Conservation (phyloP, 2,113 vertebrate species). For the Ursus arctos region DNA sequence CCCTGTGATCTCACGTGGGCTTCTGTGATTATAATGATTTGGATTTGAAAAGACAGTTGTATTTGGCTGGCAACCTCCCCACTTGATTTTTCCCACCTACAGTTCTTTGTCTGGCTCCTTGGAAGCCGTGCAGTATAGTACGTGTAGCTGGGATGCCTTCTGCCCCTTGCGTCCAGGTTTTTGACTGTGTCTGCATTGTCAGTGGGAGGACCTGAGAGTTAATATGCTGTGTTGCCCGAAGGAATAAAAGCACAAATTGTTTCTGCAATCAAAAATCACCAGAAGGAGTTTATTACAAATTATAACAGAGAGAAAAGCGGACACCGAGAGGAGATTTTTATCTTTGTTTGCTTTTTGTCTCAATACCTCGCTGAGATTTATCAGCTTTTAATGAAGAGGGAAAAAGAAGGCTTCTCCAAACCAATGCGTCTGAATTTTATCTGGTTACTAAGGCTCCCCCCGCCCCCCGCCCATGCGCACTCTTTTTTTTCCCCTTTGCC, state of each 20-base stretch:
- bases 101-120: conserved; percentile 39
- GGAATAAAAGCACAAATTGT: conserved; percentile 38
- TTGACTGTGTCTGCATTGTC: neutral
- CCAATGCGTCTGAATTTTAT: conserved; percentile 41
- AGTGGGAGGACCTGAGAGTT: conserved; percentile 25
- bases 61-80: neutral
- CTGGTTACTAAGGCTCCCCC: neutral
- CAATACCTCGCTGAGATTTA: conserved; percentile 45
- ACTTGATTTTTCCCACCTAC: conserved; percentile 20
- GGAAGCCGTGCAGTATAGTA: neutral
- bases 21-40: conserved; percentile 62
- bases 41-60: conserved; percentile 55
- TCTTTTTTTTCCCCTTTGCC: neutral
- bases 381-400: conserved; percentile 58
- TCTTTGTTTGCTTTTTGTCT: conserved; percentile 65
- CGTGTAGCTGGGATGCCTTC: conserved; percentile 43
- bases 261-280: conserved; percentile 50
- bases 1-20: conserved; percentile 12
- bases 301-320: conserved; percentile 34
- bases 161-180: conserved; percentile 21
- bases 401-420: neutral
- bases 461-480: neutral
- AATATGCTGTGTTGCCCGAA: conserved; percentile 44
- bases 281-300: conserved; percentile 55
- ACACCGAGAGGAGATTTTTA: conserved; percentile 34